Percentiles rank a stretch among this genome's conserved stretches.
phyloP scores from a whole-genome alignment of 2,797 vertebrate genomes.

The Lacerta agilis region DNA sequence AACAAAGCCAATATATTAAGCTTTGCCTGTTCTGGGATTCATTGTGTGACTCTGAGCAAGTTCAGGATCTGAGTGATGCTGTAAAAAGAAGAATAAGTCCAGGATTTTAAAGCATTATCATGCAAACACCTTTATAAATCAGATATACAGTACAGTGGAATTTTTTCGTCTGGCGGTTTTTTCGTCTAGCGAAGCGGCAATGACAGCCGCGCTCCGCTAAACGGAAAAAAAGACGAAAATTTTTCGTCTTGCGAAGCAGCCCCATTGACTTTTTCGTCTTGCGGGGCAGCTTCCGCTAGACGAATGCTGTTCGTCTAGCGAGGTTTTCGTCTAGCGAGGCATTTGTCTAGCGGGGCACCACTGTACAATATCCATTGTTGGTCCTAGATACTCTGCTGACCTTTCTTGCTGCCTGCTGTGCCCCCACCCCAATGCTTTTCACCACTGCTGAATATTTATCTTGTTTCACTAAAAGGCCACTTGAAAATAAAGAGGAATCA shows the following conservation, averaged over 20 bases:
- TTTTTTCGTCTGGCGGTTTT: no score
- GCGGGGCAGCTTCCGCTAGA: no score
- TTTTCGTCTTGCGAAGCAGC: no score
- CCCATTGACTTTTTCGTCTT: no score
- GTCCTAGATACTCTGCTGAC: not conserved
- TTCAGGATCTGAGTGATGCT: not conserved
- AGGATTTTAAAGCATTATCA: not conserved
- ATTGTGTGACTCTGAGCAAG: not conserved
- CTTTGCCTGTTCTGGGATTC: not conserved
- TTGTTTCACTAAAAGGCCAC: not conserved
- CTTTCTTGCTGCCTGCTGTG: no score
- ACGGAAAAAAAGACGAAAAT: no score
- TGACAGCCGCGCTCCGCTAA: no score
- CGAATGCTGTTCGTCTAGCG: no score
- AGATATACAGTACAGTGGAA: not conserved
- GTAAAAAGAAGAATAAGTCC: not conserved
- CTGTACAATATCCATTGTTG: not conserved
- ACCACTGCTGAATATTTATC: not conserved
- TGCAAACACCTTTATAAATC: not conserved
- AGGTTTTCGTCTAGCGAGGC: no score
- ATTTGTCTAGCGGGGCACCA: no score
- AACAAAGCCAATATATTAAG: not conserved
- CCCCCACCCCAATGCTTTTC: not conserved
- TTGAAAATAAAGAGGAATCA: not conserved
- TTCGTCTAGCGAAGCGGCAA: no score